Conservation (phyloP, 1,140 invertebrate genomes). For the Macrobrachium rosenbergii region DNA sequence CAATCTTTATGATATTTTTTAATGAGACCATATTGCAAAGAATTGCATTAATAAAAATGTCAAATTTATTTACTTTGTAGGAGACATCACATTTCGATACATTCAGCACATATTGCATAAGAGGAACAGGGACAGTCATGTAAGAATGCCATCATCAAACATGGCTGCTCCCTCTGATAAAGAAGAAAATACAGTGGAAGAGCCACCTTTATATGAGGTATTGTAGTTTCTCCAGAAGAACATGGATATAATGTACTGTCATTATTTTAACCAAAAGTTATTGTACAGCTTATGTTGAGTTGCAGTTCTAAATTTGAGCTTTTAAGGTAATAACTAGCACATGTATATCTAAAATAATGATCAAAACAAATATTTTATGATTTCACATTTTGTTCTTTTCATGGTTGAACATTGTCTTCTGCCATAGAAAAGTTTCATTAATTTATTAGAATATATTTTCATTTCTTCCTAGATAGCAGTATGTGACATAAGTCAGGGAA, state of each 20-base stretch:
- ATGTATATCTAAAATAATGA: too few species aligned
- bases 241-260: too few species aligned
- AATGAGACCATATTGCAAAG: too few species aligned
- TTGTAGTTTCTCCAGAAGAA: background rate
- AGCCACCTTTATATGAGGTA: background rate
- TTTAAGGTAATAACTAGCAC: too few species aligned
- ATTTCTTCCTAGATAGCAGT: constrained; percentile 78
- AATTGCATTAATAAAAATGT: too few species aligned
- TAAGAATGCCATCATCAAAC: background rate
- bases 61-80: constrained; percentile 69
- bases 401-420: background rate
- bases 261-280: too few species aligned
- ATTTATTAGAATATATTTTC: background rate
- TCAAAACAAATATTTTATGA: too few species aligned
- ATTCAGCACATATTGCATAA: constrained; percentile 79
- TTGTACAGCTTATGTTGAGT: too few species aligned
- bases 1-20: too few species aligned
- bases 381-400: background rate
- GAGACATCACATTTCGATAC: constrained; percentile 91
- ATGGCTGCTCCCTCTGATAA: background rate
- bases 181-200: background rate
- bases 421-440: too few species aligned
- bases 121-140: background rate
- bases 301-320: too few species aligned
- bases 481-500: constrained; percentile 94